Percentiles rank a stretch among this genome's conserved stretches.
Evolutionary conservation across 2,888 invertebrate genomes (phyloP).

Genomic region (Tipula vernalis): DNA sequence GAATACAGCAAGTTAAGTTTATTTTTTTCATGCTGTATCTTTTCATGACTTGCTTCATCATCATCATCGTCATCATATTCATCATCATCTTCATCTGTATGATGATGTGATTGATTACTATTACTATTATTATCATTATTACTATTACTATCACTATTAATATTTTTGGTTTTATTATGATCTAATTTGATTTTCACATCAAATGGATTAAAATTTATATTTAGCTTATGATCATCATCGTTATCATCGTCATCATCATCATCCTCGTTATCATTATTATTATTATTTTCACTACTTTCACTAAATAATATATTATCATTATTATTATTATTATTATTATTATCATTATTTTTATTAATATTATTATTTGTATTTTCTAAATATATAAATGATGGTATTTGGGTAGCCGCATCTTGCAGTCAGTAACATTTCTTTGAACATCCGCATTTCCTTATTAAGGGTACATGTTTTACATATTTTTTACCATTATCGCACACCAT

Average conservation of each 20-base stretch:
- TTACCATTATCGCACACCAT: slow-evolving; percentile 87
- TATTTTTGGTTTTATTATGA: slow-evolving; percentile 10
- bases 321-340: slow-evolving; percentile 18
- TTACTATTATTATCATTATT: slow-evolving; percentile 24
- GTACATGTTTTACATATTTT: slow-evolving; percentile 89
- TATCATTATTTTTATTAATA: slow-evolving; percentile 21
- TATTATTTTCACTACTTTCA: slow-evolving; percentile 19
- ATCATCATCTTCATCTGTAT: slow-evolving; percentile 19
- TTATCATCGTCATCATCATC: slow-evolving; percentile 17
- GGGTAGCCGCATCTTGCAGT: slow-evolving; percentile 50
- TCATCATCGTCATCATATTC: slow-evolving; percentile 21
- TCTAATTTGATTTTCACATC: slow-evolving; percentile 8
- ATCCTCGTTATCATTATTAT: slow-evolving; percentile 18
- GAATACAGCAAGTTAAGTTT: slow-evolving; percentile 5
- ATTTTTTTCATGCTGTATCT: slow-evolving; percentile 21
- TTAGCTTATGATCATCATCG: slow-evolving; percentile 16
- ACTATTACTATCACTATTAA: slow-evolving; percentile 20
- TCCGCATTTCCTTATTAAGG: slow-evolving; percentile 92
- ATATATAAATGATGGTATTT: slow-evolving; percentile 18
- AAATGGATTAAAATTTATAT: slow-evolving; percentile 13
- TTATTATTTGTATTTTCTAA: slow-evolving; percentile 22
- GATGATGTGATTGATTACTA: slow-evolving; percentile 23
- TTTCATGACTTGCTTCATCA: slow-evolving; percentile 19
- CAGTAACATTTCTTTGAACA: slow-evolving; percentile 86
- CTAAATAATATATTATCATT: slow-evolving; percentile 16